A percentile compares a stretch with the other conserved stretches of the same genome.
Evolutionary conservation across 2,888 invertebrate genomes (phyloP).

Genomic region (Chironomus riparius): DNA sequence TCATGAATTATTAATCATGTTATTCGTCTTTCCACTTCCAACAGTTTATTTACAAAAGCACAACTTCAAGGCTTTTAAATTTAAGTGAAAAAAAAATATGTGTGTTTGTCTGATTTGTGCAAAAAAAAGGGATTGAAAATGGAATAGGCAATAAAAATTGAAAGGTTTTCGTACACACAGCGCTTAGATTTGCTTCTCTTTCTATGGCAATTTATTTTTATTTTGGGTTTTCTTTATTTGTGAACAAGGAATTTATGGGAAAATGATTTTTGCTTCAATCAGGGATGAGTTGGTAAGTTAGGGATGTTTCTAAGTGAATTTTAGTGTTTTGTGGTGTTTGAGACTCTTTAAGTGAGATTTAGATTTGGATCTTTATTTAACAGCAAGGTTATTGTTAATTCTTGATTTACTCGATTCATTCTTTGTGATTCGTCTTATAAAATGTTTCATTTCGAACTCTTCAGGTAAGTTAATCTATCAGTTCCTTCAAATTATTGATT

Average conservation of each 20-base stretch:
- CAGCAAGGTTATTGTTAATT: no score
- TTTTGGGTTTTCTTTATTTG: background rate
- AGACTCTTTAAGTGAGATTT: no score
- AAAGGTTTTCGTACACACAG: background rate
- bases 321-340: no score
- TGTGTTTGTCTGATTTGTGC: constrained; percentile 21
- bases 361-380: no score
- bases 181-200: no score
- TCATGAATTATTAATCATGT: constrained; percentile 19
- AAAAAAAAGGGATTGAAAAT: background rate
- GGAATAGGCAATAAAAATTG: constrained; percentile 18
- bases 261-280: background rate
- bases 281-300: background rate
- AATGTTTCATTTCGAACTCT: no score
- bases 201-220: background rate
- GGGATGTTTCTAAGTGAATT: background rate
- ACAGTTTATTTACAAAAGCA: background rate
- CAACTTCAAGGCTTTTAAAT: constrained; percentile 24
- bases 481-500: no score
- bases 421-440: no score
- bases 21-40: background rate
- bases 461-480: no score
- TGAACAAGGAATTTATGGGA: background rate
- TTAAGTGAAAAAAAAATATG: constrained; percentile 21
- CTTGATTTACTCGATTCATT: no score